Conservation (phyloP, 2,113 vertebrate genomes). For the Toxostoma redivivum region DNA sequence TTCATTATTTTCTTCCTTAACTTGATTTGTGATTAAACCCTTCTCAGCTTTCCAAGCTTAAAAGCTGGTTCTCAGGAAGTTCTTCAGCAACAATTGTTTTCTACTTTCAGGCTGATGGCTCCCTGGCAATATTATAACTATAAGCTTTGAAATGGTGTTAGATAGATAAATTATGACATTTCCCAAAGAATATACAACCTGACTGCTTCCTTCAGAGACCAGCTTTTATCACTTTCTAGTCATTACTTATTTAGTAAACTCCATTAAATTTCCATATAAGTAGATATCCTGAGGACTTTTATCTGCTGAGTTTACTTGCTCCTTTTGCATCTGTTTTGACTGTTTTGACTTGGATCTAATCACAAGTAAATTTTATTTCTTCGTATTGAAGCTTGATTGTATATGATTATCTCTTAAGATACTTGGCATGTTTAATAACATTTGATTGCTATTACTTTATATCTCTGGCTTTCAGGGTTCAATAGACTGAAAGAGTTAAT, state of each 20-base stretch:
- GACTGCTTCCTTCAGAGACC: not conserved
- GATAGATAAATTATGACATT: not conserved
- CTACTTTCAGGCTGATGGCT: not conserved
- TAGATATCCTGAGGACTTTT: not conserved
- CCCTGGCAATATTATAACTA: not conserved
- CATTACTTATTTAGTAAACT: not conserved
- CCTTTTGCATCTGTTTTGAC: not conserved
- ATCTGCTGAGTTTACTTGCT: not conserved
- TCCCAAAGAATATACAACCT: not conserved
- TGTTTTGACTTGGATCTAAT: slow-evolving; percentile 25
- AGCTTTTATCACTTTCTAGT: slow-evolving; percentile 5
- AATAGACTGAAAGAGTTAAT: slow-evolving; percentile 14
- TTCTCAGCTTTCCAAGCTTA: not conserved
- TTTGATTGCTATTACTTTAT: slow-evolving; percentile 21
- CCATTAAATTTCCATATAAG: not conserved
- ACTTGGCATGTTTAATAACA: slow-evolving; percentile 32
- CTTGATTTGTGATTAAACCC: not conserved
- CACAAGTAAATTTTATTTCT: slow-evolving; percentile 16
- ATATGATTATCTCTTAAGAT: slow-evolving; percentile 18
- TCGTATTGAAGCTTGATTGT: slow-evolving; percentile 29
- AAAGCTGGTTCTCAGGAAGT: not conserved
- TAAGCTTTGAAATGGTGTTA: not conserved
- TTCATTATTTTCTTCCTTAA: not conserved
- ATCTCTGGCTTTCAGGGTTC: not conserved
- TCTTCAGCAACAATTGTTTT: not conserved